These are phyloP conservation scores for Drosophila yakuba DNA, from an alignment of 1,140 invertebrate genomes.

Conservation along the genomic window DNA sequence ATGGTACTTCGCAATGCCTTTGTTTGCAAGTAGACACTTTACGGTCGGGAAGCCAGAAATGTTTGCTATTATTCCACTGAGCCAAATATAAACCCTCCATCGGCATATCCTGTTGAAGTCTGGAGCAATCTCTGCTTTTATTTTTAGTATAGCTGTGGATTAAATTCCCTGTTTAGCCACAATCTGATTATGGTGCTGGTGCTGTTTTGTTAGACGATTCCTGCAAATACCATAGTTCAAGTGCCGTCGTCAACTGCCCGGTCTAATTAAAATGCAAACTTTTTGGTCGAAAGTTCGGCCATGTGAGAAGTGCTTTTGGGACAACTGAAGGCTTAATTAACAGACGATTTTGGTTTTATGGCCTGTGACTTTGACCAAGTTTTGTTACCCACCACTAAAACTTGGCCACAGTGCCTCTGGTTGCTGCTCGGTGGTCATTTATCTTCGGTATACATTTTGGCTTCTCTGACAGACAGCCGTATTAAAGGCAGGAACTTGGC, in stretches of 20 bases:
- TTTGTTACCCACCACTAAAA: conserved; percentile 32
- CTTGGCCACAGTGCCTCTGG: conserved; percentile 13
- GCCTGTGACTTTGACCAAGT: conserved; percentile 38
- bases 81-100: conserved; percentile 21
- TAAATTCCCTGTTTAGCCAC: conserved; percentile 1
- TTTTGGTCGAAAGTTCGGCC: conserved; percentile 13
- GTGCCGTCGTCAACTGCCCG: conserved; percentile 23
- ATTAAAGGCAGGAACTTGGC: conserved; percentile 1
- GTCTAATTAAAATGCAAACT: conserved; percentile 46
- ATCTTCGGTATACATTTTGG: conserved; percentile 35
- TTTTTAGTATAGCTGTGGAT: conserved; percentile 14
- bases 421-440: conserved; percentile 42
- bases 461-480: conserved; percentile 20
- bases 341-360: conserved; percentile 39
- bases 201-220: not conserved
- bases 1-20: conserved; percentile 10
- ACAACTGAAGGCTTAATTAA: conserved; percentile 58
- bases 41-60: conserved; percentile 14
- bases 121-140: conserved; percentile 18
- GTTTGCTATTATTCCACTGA: conserved; percentile 9
- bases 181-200: conserved; percentile 18
- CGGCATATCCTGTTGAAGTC: conserved; percentile 10
- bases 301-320: conserved; percentile 21
- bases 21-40: conserved; percentile 22
- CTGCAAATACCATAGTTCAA: conserved; percentile 2